Percentiles rank a stretch among this genome's conserved stretches.
Conservation (phyloP, 2,113 vertebrate genomes). For the Nothocercus nigrocapillus region DNA sequence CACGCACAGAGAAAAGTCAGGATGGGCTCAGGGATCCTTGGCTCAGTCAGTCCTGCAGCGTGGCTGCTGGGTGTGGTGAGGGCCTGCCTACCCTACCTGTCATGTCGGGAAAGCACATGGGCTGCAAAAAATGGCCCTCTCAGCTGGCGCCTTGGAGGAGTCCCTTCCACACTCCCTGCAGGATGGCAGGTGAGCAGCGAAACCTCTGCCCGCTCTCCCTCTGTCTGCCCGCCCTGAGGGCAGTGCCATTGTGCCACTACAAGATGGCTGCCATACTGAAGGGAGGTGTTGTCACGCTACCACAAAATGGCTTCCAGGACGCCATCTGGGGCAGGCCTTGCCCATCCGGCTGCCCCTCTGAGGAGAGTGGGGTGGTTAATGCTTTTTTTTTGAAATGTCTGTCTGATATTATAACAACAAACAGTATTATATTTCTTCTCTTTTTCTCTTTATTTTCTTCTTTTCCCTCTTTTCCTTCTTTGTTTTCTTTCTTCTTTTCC, state of each 20-base stretch:
- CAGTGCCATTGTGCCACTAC: no score
- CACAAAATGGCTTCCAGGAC: no score
- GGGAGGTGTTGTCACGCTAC: no score
- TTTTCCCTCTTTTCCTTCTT: no score
- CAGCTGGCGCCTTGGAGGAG: rapidly evolving
- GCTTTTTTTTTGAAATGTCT: not conserved
- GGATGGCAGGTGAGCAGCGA: no score
- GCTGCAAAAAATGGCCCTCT: rapidly evolving
- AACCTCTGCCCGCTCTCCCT: no score
- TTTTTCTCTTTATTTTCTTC: not conserved
- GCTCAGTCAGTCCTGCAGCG: no score
- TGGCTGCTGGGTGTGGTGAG: no score
- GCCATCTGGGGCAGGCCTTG: not conserved
- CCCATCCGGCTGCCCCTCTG: not conserved
- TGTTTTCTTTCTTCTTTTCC: no score
- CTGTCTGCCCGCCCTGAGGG: not conserved
- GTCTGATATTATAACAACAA: not conserved
- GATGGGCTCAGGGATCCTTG: not conserved
- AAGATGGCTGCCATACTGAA: no score
- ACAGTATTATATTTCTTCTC: not conserved
- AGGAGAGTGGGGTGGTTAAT: not conserved
- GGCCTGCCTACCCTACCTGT: not conserved
- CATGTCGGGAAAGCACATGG: not conserved
- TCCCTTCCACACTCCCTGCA: not conserved
- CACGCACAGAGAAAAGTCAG: not conserved